A percentile compares a stretch with the other conserved stretches of the same genome.
Evolutionary conservation across 1,140 invertebrate genomes (phyloP).

Genomic region (Araneus ventricosus): DNA sequence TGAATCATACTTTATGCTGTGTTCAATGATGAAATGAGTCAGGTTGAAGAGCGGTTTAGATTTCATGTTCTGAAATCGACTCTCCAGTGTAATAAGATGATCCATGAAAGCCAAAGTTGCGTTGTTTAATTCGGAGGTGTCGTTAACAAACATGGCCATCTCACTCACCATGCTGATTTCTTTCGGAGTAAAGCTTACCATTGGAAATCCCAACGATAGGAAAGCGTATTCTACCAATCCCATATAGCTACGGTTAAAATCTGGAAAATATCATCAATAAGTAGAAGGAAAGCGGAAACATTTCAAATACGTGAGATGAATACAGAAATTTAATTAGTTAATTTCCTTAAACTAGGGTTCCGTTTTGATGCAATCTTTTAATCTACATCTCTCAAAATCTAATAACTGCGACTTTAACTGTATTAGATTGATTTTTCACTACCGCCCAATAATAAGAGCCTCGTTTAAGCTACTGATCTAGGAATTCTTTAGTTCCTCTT

Average conservation of each 20-base stretch:
- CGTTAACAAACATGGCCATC: background rate
- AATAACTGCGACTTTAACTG: too few species aligned
- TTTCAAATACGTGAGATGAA: too few species aligned
- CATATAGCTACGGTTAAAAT: constrained; percentile 30
- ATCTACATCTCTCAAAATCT: too few species aligned
- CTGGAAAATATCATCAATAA: background rate
- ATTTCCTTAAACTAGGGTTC: too few species aligned
- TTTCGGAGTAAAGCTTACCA: background rate
- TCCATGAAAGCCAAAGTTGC: background rate
- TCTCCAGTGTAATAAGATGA: background rate
- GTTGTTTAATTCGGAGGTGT: background rate
- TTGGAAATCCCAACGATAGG: constrained; percentile 10
- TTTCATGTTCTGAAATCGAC: background rate
- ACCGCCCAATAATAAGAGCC: too few species aligned
- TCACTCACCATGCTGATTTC: background rate
- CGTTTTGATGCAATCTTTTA: too few species aligned
- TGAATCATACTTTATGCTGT: background rate
- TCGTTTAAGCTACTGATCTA: too few species aligned
- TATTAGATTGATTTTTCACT: too few species aligned
- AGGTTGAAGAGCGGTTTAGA: background rate
- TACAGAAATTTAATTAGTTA: too few species aligned
- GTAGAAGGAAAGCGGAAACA: too few species aligned
- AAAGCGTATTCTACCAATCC: constrained; percentile 33
- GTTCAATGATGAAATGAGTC: background rate
- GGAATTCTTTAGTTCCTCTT: too few species aligned